These are phyloP conservation scores for Yponomeuta sedellus DNA, from an alignment of 2,888 invertebrate genomes.

Conservation along the genomic window DNA sequence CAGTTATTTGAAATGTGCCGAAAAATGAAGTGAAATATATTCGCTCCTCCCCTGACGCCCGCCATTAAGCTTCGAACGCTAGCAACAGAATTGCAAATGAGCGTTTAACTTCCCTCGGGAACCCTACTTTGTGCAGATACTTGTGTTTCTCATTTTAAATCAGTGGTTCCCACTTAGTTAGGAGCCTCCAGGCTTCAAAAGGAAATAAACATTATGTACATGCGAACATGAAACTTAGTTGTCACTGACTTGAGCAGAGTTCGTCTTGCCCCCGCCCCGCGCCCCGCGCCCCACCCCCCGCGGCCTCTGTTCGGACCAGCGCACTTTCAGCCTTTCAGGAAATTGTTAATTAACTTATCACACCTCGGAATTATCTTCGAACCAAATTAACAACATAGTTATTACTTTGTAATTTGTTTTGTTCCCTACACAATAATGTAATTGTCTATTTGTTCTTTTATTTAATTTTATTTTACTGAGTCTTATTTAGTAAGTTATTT, in stretches of 20 bases:
- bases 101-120: background rate
- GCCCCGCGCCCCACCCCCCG: too few relatives aligned
- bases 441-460: too few relatives aligned
- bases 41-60: background rate
- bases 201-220: slow-evolving; percentile 3
- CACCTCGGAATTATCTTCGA: too few relatives aligned
- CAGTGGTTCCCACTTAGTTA: slow-evolving; percentile 5
- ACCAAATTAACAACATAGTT: too few relatives aligned
- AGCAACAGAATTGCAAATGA: slow-evolving; percentile 11
- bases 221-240: background rate
- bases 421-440: too few relatives aligned
- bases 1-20: background rate
- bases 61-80: slow-evolving; percentile 8
- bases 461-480: too few relatives aligned
- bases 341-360: too few relatives aligned
- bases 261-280: background rate
- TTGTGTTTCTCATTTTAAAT: slow-evolving; percentile 7
- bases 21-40: background rate
- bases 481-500: too few relatives aligned
- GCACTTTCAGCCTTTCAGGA: too few relatives aligned
- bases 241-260: background rate
- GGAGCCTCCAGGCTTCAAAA: background rate
- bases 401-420: too few relatives aligned
- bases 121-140: slow-evolving; percentile 6
- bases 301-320: too few relatives aligned